Evolutionary conservation across 2,797 vertebrate species (phyloP), one percentile per base, ranked within the genome.

Genomic region (Liparis tanakae): DNA sequence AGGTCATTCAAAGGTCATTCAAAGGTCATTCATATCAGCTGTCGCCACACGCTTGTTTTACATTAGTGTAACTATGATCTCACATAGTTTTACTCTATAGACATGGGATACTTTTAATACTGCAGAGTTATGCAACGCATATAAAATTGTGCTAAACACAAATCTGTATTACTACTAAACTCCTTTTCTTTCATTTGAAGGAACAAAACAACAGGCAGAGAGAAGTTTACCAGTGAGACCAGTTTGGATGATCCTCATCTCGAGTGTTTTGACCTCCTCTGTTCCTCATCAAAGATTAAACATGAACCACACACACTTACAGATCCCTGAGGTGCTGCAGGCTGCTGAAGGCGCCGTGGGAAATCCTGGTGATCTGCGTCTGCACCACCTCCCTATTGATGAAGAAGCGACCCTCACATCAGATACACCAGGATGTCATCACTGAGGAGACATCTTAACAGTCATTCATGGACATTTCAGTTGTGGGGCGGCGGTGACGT

Each of bases 221-320:
- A 56, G 15, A 66, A 10, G 44, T 61, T 8, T 51, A 22, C 33
- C 0, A 0, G 6, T 43, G 10, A 37, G 39, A 0, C 22, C n/a
- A n/a, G 58, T 73, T 67, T 76, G 50, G 59, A 76, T 74, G 77
- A 89, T 85, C 55, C 48, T 60, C 77, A 79, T 89, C 72, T 80
- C 2, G 17, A 51, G 20, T 91, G 85, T 89, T 92, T 83, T 75
- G 81, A 79, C 86, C 80, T 51, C 33, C 7, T 78, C 81, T 76
- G 83, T 85, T 85, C 71, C 53, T 39, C 67, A 80, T 87, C 66
- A 84, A 72, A 90, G 84, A 78, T 78, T 73, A 85, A 93, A 93
- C 85, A 78, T 5, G 33, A 64, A 37, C 3, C 0, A 39, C 50
- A 76, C n/a, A 68, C 33, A 84, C 92, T 92, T 60, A 93, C 92